Percentiles rank a stretch among this genome's conserved stretches.
phyloP scores from a whole-genome alignment of 2,888 invertebrate species.

The Seira musarum region DNA sequence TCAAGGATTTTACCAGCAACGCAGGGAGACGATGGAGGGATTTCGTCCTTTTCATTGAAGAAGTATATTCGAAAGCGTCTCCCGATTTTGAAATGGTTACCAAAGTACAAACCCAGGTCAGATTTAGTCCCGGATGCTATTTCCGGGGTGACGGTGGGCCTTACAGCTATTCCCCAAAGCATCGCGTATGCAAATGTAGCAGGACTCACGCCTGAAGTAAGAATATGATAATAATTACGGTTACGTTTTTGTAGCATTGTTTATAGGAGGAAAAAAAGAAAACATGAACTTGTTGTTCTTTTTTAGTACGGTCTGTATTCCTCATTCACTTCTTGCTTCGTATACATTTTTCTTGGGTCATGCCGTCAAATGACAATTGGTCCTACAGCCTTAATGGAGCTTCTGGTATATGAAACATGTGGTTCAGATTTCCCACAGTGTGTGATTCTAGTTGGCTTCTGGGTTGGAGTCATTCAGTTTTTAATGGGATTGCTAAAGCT shows the following conservation, averaged over 20 bases:
- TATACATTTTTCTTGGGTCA: slow-evolving; percentile 74
- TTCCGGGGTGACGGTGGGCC: slow-evolving; percentile 77
- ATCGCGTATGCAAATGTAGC: slow-evolving; percentile 85
- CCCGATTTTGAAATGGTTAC: slow-evolving; percentile 85
- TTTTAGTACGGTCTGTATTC: slow-evolving; percentile 63
- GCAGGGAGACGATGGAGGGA: neutral
- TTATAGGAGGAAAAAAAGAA: neutral
- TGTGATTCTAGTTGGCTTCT: slow-evolving; percentile 63
- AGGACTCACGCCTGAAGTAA: slow-evolving; percentile 82
- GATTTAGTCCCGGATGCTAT: slow-evolving; percentile 76
- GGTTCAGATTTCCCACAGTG: slow-evolving; percentile 63
- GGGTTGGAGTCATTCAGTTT: slow-evolving; percentile 62
- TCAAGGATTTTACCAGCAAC: too few species aligned
- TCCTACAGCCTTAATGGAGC: slow-evolving; percentile 75
- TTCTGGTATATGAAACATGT: slow-evolving; percentile 63
- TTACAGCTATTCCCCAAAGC: slow-evolving; percentile 84
- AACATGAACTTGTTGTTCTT: neutral
- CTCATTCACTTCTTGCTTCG: slow-evolving; percentile 73
- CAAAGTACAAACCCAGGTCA: slow-evolving; percentile 79
- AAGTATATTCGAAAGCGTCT: slow-evolving; percentile 82
- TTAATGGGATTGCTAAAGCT: slow-evolving; percentile 61
- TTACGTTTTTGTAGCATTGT: neutral
- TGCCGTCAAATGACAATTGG: slow-evolving; percentile 75
- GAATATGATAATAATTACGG: slow-evolving; percentile 3
- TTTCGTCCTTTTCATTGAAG: slow-evolving; percentile 71